Base-by-base conservation (phyloP, 2,797 vertebrate species). In the Notoglanidium macrostoma region DNA sequence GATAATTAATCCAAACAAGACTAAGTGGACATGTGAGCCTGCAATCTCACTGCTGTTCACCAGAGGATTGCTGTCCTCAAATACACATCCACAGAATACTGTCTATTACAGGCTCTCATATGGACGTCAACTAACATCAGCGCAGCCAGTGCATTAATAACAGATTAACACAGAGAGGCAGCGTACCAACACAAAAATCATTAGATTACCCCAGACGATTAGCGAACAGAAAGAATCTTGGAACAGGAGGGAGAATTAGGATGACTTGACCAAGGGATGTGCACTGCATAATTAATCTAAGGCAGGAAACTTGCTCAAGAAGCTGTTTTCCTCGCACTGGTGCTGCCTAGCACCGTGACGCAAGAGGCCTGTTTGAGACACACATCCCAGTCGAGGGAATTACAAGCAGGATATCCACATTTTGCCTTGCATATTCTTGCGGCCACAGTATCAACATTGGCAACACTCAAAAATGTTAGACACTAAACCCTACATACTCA, bases 401-500 rank as follows among this genome's bases (percentile, higher is more conserved):
- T 32, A 40, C 40, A 84, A 78, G 77, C 87, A 85, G 86, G 68
- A 89, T 78, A 86, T 90, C 82, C 83, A 86, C n/a, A 90, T 77
- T 80, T 87, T 80, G 49, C 19, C 68, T 68, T 15, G 54, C 67
- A 68, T 70, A 65, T 83, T 32, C 72, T 77, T 32, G 72, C 65
- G 44, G 35, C 63, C 67, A 76, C 17, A 81, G 74, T 74, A 65
- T 80, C 35, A 54, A 46, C 49, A 32, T 46, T 77, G 49, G 61
- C 32, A 87, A 23, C 35, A 40, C 9, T 89, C 40, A 68, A 86
- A 86, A 86, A 84, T 3, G 6, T 79, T 54, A 81, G 5, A 68
- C 10, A 3, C n/a, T 44, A 67, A 78, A 74, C 8, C 4, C 9
- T 21, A 46, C 26, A 46, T 49, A 46, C 57, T 63, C 23, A 65